Evolutionary conservation across 2,113 vertebrate genomes (phyloP).

Genomic region (Genyomyrus donnyi): DNA sequence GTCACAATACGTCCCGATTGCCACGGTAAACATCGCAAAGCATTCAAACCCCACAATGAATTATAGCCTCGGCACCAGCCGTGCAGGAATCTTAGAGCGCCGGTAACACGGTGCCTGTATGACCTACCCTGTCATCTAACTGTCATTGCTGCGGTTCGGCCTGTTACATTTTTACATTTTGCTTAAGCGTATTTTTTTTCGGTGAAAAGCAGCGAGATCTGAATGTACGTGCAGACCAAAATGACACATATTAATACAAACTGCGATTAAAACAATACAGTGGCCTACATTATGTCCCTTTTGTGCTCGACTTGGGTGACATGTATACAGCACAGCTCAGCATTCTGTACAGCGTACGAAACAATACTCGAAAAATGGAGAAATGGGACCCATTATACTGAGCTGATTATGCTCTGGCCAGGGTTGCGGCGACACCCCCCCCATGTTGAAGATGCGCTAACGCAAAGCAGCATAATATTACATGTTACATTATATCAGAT

Average conservation of each 20-base stretch:
- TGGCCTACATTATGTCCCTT: background rate
- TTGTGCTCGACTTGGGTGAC: background rate
- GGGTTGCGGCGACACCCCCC: background rate
- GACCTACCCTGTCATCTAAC: background rate
- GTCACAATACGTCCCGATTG: background rate
- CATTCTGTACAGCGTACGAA: background rate
- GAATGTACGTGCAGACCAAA: background rate
- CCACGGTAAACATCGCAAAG: background rate
- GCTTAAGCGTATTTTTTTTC: background rate
- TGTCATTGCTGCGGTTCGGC: background rate
- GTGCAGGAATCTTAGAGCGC: background rate
- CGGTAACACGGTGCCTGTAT: background rate
- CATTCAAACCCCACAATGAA: background rate
- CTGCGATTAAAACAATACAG: background rate
- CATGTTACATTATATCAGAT: background rate
- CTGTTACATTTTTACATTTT: background rate
- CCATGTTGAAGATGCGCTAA: background rate
- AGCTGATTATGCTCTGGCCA: background rate
- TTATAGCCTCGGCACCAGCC: background rate
- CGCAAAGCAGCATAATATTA: background rate
- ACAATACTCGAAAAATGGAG: background rate
- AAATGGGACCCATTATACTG: background rate
- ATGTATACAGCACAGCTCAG: background rate
- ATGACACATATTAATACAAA: background rate
- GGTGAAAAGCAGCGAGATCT: background rate